phyloP scores from a whole-genome alignment of 2,888 invertebrate species.

The Chymomyza caudatula region DNA sequence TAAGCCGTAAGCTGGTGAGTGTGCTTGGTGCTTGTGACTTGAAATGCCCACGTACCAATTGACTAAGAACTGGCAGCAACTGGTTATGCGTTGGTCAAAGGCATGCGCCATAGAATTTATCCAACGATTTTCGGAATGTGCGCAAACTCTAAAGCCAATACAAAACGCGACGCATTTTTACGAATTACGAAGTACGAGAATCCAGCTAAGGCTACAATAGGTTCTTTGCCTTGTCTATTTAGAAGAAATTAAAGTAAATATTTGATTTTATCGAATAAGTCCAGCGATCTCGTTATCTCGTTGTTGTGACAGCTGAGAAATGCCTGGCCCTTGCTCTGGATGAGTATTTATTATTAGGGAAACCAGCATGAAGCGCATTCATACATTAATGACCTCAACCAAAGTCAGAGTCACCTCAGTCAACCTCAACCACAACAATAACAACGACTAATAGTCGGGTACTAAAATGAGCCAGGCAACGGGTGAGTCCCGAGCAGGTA shows the following conservation, averaged over 20 bases:
- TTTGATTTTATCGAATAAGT: constrained; percentile 39
- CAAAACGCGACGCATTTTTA: background rate
- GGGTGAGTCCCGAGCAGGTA: constrained; percentile 45
- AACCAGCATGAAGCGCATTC: constrained; percentile 54
- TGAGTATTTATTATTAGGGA: constrained; percentile 32
- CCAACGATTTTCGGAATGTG: constrained; percentile 69
- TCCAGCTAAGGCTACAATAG: constrained; percentile 40
- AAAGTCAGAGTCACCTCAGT: constrained; percentile 24
- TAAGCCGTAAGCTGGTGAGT: constrained; percentile 8
- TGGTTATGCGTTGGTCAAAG: constrained; percentile 61
- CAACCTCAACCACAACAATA: constrained; percentile 47
- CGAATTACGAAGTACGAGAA: background rate
- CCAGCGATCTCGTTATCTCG: background rate
- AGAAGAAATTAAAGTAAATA: constrained; percentile 54
- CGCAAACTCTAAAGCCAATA: constrained; percentile 5
- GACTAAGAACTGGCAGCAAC: constrained; percentile 57
- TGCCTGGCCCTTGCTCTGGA: constrained; percentile 11
- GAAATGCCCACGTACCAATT: constrained; percentile 61
- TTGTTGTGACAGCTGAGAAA: background rate
- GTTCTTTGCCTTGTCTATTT: constrained; percentile 45
- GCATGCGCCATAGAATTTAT: constrained; percentile 72
- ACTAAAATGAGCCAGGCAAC: constrained; percentile 25
- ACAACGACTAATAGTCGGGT: background rate
- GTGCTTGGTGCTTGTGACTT: constrained; percentile 41
- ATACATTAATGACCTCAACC: background rate